phyloP scores from a whole-genome alignment of 1,140 invertebrate genomes.

The Schlechtendalia chinensis region DNA sequence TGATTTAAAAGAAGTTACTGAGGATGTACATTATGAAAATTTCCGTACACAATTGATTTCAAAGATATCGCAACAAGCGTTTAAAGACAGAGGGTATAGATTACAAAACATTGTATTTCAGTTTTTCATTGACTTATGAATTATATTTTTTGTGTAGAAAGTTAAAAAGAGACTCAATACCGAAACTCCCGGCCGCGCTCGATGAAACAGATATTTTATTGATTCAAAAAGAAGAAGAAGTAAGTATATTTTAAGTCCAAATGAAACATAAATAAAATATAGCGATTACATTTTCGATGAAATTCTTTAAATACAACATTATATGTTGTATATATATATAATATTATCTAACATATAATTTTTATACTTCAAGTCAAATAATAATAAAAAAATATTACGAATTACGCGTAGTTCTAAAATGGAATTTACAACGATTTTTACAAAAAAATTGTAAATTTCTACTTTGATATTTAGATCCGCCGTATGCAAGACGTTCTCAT shows the following conservation, averaged over 20 bases:
- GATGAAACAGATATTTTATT: conserved; percentile 82
- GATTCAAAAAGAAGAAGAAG: conserved; percentile 90
- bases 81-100: conserved; percentile 66
- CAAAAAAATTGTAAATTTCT: too few relatives aligned
- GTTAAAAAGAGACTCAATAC: conserved; percentile 78
- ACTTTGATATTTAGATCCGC: conserved; percentile 66
- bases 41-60: conserved; percentile 88
- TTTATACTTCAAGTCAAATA: too few relatives aligned
- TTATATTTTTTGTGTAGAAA: conserved; percentile 63
- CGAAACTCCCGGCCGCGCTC: conserved; percentile 71
- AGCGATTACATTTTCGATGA: too few relatives aligned
- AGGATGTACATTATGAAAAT: conserved; percentile 95
- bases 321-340: too few relatives aligned
- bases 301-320: too few relatives aligned
- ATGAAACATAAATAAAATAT: too few relatives aligned
- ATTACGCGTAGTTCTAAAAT: too few relatives aligned
- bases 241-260: conserved; percentile 56
- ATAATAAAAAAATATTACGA: too few relatives aligned
- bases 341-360: too few relatives aligned
- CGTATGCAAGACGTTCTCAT: conserved; percentile 95
- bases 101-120: neutral
- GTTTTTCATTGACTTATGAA: neutral
- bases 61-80: conserved; percentile 82
- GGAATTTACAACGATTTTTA: too few relatives aligned
- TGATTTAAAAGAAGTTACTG: conserved; percentile 90